These are phyloP conservation scores for Lomographa bimaculata DNA, from an alignment of 2,888 invertebrate species.

Conservation along the genomic window DNA sequence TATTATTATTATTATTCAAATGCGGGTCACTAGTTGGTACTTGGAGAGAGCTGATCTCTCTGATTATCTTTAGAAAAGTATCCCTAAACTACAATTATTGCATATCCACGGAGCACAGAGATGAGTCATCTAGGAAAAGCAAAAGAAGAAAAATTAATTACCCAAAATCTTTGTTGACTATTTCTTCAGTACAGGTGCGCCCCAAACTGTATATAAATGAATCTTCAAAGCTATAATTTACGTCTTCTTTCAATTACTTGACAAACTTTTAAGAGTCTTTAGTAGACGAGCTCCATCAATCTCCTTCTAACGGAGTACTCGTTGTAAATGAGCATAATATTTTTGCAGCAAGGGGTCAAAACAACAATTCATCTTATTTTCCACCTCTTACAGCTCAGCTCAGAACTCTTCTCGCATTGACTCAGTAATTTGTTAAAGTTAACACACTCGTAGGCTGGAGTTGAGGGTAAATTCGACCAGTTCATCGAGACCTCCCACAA, in stretches of 20 bases:
- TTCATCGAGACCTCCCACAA: constrained; percentile 38
- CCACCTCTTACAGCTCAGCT: constrained; percentile 53
- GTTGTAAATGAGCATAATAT: constrained; percentile 49
- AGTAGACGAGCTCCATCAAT: constrained; percentile 9
- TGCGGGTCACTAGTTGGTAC: too few relatives aligned
- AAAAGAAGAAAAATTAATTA: too few relatives aligned
- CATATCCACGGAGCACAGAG: too few relatives aligned
- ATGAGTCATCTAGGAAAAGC: too few relatives aligned
- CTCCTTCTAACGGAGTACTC: constrained; percentile 3
- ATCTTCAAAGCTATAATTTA: constrained; percentile 9
- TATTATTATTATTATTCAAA: too few relatives aligned
- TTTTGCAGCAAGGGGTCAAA: constrained; percentile 62
- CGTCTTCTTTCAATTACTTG: constrained; percentile 7
- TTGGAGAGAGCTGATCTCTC: too few relatives aligned
- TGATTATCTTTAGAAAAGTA: too few relatives aligned
- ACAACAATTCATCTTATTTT: constrained; percentile 68
- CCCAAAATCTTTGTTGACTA: too few relatives aligned
- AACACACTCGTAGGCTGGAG: constrained; percentile 63
- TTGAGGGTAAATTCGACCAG: constrained; percentile 61
- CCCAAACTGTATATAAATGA: too few relatives aligned
- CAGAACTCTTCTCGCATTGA: constrained; percentile 67
- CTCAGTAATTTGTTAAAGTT: constrained; percentile 78
- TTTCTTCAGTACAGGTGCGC: too few relatives aligned
- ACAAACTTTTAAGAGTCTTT: constrained; percentile 7
- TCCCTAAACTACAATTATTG: too few relatives aligned